Evolutionary conservation across 1,140 invertebrate genomes (phyloP).

Genomic region (Leptinotarsa texana): DNA sequence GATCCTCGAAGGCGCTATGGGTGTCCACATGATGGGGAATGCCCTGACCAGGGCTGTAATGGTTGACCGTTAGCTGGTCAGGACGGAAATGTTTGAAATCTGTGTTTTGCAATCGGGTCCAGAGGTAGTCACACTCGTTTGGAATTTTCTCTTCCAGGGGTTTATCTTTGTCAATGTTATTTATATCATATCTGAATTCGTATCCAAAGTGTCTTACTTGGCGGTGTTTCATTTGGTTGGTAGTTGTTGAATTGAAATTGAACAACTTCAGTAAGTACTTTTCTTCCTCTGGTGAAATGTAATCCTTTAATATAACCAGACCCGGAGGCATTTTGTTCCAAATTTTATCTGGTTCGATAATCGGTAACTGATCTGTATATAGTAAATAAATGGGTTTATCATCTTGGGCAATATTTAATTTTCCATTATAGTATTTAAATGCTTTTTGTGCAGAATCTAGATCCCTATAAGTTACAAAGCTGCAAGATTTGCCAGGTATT

Average conservation of each 20-base stretch:
- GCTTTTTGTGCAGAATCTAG: constrained; percentile 58
- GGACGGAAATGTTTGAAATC: constrained; percentile 61
- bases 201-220: constrained; percentile 93
- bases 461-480: constrained; percentile 67
- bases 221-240: constrained; percentile 76
- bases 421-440: constrained; percentile 61
- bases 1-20: constrained; percentile 88
- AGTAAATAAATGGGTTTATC: constrained; percentile 67
- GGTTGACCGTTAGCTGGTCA: constrained; percentile 93
- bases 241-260: constrained; percentile 59
- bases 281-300: constrained; percentile 77
- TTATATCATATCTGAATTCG: constrained; percentile 88
- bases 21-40: constrained; percentile 96
- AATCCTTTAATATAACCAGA: constrained; percentile 72
- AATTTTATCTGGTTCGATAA: constrained; percentile 47
- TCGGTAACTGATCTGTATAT: constrained; percentile 62
- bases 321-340: constrained; percentile 65
- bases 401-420: constrained; percentile 59
- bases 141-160: constrained; percentile 75
- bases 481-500: constrained; percentile 74
- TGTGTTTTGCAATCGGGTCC: constrained; percentile 63
- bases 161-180: constrained; percentile 78
- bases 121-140: constrained; percentile 67
- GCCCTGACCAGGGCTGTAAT: constrained; percentile 89
- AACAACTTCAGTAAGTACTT: constrained; percentile 65